Conservation (phyloP, 2,888 invertebrate genomes). For the Troglohyphantes excavatus region DNA sequence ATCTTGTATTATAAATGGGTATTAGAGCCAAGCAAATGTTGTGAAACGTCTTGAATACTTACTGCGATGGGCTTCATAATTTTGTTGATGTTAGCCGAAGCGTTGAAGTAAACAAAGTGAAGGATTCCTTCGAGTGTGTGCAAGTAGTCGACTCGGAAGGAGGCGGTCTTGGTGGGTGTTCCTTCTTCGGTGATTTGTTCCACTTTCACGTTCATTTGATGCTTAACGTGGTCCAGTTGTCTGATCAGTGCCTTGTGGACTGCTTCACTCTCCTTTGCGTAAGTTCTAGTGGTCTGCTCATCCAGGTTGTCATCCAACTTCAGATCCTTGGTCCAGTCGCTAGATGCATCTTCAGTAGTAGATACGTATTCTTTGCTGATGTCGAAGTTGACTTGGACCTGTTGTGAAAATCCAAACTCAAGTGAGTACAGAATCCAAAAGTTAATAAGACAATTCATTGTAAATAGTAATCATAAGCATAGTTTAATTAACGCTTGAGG, state of each 20-base stretch:
- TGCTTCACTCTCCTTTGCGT: background rate
- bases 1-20: too few relatives aligned
- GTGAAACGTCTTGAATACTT: background rate
- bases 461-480: too few relatives aligned
- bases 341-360: background rate
- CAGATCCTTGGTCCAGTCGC: slow-evolving; percentile 5
- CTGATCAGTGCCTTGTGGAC: background rate
- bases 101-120: background rate
- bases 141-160: slow-evolving; percentile 5
- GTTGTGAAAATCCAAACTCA: background rate
- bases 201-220: background rate
- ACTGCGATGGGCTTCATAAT: background rate
- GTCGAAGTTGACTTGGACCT: slow-evolving; percentile 14
- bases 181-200: background rate
- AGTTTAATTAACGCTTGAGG: too few relatives aligned
- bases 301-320: background rate
- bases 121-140: slow-evolving; percentile 21
- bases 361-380: background rate
- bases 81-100: background rate
- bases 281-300: background rate
- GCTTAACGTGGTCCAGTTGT: background rate
- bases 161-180: background rate
- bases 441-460: too few relatives aligned
- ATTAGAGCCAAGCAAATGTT: background rate
- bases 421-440: too few relatives aligned